Percentiles rank a stretch among this genome's conserved stretches.
Evolutionary conservation across 2,888 invertebrate genomes (phyloP).

Genomic region (Caenorhabditis sp.): DNA sequence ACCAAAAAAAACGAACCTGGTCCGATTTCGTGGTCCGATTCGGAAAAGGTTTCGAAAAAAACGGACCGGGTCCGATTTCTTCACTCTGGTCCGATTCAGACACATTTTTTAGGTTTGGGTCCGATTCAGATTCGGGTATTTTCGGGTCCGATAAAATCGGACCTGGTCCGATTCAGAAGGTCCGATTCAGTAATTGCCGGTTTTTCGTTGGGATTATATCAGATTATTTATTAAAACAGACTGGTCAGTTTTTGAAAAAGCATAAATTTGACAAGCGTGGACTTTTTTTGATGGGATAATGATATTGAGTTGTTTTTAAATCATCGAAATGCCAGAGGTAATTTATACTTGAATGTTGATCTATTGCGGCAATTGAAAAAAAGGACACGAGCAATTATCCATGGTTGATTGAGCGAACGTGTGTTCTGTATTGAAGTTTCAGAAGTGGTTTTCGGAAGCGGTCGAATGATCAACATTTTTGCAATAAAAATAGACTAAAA

Average conservation of each 20-base stretch:
- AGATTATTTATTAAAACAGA: constrained; percentile 25
- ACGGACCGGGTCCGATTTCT: too few relatives aligned
- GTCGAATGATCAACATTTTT: too few relatives aligned
- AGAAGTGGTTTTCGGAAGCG: neutral
- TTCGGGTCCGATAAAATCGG: too few relatives aligned
- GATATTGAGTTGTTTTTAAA: neutral
- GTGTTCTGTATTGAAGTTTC: neutral
- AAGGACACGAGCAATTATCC: neutral
- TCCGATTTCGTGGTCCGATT: too few relatives aligned
- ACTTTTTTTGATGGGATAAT: constrained; percentile 25
- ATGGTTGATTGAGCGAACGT: neutral
- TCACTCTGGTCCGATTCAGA: too few relatives aligned
- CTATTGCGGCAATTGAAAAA: neutral
- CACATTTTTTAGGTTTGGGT: too few relatives aligned
- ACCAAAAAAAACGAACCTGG: too few relatives aligned
- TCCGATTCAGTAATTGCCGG: constrained; percentile 2
- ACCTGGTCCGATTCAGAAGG: too few relatives aligned
- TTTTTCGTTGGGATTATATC: constrained; percentile 25
- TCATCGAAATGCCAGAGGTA: too few relatives aligned
- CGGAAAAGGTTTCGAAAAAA: too few relatives aligned
- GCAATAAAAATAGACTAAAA: too few relatives aligned
- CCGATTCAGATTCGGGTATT: too few relatives aligned
- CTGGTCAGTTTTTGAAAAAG: constrained; percentile 29
- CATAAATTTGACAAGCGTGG: constrained; percentile 28
- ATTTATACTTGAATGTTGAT: neutral